Evolutionary conservation across 2,797 vertebrate species (phyloP), one percentile per base, ranked within the genome.

Genomic region (Toxotes lorentzi): DNA sequence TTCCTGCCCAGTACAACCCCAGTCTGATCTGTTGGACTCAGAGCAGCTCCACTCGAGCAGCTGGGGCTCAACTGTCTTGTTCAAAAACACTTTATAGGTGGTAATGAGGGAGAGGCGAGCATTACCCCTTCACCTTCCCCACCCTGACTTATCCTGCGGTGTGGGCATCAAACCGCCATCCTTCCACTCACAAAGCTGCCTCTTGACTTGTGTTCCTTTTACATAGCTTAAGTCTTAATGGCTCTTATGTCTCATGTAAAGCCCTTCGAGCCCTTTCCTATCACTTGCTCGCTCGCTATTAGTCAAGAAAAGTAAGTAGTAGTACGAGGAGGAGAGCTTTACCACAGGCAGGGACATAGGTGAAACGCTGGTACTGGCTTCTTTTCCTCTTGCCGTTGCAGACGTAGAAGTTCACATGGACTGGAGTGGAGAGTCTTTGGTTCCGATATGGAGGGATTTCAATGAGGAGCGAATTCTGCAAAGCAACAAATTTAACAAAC

Each of bases 381-480:
- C 97, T 93, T 96, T 98, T 99, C 91, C 98, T 94, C 92, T 99
- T 99, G 82, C 98, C 98, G 0, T 98, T 99, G 96, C 98, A 99
- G 86, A 99, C 97, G 53, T 98, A 99, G 95, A 98, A 99, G 92
- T 96, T 97, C 63, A 99, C 97, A 59, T 97, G 97, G 76, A 97
- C 96, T 0, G 97, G 97, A 79, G 93, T 95, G 88, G 95, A 96
- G 79, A 98, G 96, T 82, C 97, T 96, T 86, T 97, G 97, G 91
- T 96, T 98, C 56, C 97, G 95, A 78, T 98, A 99, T 0, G 97
- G 96, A 23, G 98, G 98, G 71, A 99, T 93, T 90, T 99, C 98
- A 24, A 99, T 94, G 72, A 99, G 93, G 81, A 99, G 87, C 0
- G 95, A 95, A 70, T 95, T 98, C 98, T 99, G 91, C 50, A 91